Conservation (phyloP, 2,888 invertebrate species). For the Brachypterus glaber region DNA sequence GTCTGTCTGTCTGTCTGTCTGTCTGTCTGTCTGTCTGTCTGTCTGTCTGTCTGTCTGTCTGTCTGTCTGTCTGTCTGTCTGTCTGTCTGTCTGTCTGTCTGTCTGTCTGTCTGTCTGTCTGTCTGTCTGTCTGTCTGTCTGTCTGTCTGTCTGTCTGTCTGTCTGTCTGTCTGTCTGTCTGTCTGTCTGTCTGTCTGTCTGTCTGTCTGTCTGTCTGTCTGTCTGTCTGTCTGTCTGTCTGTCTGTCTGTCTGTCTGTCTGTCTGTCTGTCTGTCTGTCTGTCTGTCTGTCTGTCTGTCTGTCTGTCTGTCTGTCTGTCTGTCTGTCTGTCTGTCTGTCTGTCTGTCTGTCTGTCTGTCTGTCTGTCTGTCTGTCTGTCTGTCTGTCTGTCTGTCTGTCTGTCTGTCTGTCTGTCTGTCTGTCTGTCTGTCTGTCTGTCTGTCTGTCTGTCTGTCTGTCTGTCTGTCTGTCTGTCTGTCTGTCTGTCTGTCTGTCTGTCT, state of each 20-base stretch:
- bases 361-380: constrained; percentile 2
- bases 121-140: constrained; percentile 2
- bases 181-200: constrained; percentile 2
- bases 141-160: constrained; percentile 2
- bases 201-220: constrained; percentile 2
- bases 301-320: constrained; percentile 2
- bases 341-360: constrained; percentile 2
- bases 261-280: constrained; percentile 2
- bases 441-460: no score
- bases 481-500: no score
- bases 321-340: constrained; percentile 2
- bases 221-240: constrained; percentile 2
- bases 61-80: constrained; percentile 2
- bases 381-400: constrained; percentile 2
- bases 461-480: no score
- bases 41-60: constrained; percentile 2
- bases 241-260: constrained; percentile 2
- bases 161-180: constrained; percentile 2
- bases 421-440: not conserved
- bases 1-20: constrained; percentile 2
- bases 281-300: constrained; percentile 2
- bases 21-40: constrained; percentile 2
- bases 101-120: constrained; percentile 2
- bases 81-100: constrained; percentile 2
- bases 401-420: constrained; percentile 1